phyloP scores from a whole-genome alignment of 2,113 vertebrate species.

The Alethe diademata region DNA sequence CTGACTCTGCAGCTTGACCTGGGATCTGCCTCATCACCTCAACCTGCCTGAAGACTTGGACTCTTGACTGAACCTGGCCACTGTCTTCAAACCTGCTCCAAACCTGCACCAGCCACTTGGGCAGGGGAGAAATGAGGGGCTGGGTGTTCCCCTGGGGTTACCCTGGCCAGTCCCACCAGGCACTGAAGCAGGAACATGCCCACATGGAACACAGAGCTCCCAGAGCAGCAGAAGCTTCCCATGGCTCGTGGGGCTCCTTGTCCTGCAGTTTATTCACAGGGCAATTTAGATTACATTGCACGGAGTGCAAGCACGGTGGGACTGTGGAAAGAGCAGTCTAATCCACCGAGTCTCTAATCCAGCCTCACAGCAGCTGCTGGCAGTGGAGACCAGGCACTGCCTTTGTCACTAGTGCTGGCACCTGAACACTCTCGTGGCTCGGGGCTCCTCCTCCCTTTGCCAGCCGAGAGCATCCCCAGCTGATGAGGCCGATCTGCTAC shows the following conservation, averaged over 20 bases:
- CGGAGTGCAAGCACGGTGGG: fast-evolving
- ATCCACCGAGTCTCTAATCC: not conserved
- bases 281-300: not conserved
- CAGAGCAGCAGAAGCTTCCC: not conserved
- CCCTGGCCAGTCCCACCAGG: no score
- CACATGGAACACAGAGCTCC: not conserved
- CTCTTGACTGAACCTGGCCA: not conserved
- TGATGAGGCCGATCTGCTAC: not conserved
- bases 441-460: not conserved
- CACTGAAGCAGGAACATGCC: not conserved
- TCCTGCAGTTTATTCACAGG: not conserved
- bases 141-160: not conserved
- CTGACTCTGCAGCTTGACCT: not conserved
- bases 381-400: not conserved
- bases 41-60: not conserved
- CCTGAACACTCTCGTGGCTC: not conserved
- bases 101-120: not conserved
- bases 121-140: not conserved
- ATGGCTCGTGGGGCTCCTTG: fast-evolving
- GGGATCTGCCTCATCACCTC: not conserved
- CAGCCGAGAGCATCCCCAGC: not conserved
- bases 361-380: no score
- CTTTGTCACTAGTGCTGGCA: not conserved
- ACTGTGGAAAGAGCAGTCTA: not conserved
- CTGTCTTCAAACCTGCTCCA: not conserved